Percentiles rank a stretch among this genome's conserved stretches.
Evolutionary conservation across 2,113 vertebrate genomes (phyloP).

Genomic region (Amazona guildingii): DNA sequence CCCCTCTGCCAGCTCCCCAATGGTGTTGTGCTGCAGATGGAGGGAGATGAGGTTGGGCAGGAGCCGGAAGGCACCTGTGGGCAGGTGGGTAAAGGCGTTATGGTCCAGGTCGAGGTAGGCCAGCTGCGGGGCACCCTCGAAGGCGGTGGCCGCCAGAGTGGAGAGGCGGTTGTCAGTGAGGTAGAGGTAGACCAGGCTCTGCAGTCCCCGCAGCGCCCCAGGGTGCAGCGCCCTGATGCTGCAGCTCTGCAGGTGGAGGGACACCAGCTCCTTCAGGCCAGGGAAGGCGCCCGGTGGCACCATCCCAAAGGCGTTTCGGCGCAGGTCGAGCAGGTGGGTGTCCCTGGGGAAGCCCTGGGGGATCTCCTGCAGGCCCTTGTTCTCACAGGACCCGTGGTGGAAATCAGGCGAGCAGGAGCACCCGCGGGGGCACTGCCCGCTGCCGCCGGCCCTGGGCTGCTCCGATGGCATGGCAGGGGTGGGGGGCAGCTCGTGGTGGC

Average conservation of each 20-base stretch:
- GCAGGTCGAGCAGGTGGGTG: conserved; percentile 85
- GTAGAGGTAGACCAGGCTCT: conserved; percentile 89
- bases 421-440: conserved; percentile 72
- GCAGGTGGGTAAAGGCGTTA: conserved; percentile 82
- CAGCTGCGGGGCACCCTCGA: conserved; percentile 80
- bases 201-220: conserved; percentile 83
- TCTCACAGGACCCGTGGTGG: conserved; percentile 83
- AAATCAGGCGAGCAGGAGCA: conserved; percentile 80
- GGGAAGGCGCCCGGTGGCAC: conserved; percentile 81
- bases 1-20: conserved; percentile 71
- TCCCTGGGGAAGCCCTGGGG: conserved; percentile 82
- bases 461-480: neutral
- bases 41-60: conserved; percentile 86
- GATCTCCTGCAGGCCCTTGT: conserved; percentile 77
- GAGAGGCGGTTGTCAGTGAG: conserved; percentile 87
- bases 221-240: conserved; percentile 74
- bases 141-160: conserved; percentile 73
- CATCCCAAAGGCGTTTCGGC: conserved; percentile 78
- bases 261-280: conserved; percentile 78
- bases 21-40: conserved; percentile 85
- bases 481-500: neutral
- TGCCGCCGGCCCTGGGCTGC: neutral
- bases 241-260: conserved; percentile 90
- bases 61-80: conserved; percentile 74
- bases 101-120: conserved; percentile 90